Percentiles rank a stretch among this genome's conserved stretches.
Evolutionary conservation across 2,888 invertebrate species (phyloP).

Genomic region (Folsomia manolachei): DNA sequence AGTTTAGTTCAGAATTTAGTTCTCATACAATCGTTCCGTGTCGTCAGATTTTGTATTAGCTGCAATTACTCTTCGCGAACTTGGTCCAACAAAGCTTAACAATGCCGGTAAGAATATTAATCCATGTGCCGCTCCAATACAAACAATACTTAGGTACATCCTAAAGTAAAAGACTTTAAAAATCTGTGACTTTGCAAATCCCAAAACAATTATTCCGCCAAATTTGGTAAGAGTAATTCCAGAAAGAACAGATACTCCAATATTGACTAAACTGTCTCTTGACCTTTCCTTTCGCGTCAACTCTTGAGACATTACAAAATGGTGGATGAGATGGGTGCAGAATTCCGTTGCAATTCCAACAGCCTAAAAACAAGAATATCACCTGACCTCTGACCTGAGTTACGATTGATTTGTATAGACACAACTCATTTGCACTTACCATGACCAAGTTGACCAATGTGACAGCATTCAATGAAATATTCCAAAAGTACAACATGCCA

Average conservation of each 20-base stretch:
- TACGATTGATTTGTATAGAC: no score
- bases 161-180: slow-evolving; percentile 95
- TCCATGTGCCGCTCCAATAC: slow-evolving; percentile 95
- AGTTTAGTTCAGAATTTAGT: no score
- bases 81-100: slow-evolving; percentile 57
- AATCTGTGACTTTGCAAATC: slow-evolving; percentile 96
- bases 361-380: no score
- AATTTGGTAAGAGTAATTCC: slow-evolving; percentile 85
- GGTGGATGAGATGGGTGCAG: slow-evolving; percentile 93
- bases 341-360: slow-evolving; percentile 98
- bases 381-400: no score
- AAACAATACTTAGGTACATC: slow-evolving; percentile 96
- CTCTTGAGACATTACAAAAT: slow-evolving; percentile 78
- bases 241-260: slow-evolving; percentile 76
- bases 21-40: no score
- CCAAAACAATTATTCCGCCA: slow-evolving; percentile 92
- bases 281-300: slow-evolving; percentile 72
- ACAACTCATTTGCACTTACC: slow-evolving; percentile 59
- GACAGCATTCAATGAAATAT: slow-evolving; percentile 87
- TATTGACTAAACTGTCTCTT: slow-evolving; percentile 78
- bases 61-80: slow-evolving; percentile 30
- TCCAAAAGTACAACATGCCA: slow-evolving; percentile 90
- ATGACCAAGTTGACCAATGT: slow-evolving; percentile 75
- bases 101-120: slow-evolving; percentile 95
- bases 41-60: no score